A percentile compares a stretch with the other conserved stretches of the same genome.
These are phyloP conservation scores for Sporophila hypoxantha DNA, from an alignment of 2,113 vertebrate genomes.

Conservation along the genomic window DNA sequence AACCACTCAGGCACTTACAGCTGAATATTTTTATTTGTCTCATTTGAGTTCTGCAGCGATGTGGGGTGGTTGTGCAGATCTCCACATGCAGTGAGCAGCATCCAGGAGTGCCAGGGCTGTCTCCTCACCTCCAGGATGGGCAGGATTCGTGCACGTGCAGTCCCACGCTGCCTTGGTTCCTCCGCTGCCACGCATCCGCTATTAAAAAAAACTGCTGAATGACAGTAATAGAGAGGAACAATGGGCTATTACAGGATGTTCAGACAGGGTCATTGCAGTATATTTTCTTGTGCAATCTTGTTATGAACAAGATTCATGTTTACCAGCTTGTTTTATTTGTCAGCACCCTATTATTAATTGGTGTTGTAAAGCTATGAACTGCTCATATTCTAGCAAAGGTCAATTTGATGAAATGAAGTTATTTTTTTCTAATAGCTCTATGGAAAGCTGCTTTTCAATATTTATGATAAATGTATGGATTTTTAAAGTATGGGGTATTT, in stretches of 20 bases:
- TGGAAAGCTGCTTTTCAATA: not conserved
- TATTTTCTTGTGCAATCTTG: slow-evolving; percentile 48
- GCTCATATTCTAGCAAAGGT: not conserved
- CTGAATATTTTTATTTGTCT: not conserved
- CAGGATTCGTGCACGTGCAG: not conserved
- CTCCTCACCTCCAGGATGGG: not conserved
- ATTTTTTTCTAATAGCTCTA: not conserved
- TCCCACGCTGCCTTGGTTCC: not conserved
- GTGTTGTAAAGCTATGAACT: not conserved
- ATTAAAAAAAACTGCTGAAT: slow-evolving; percentile 36
- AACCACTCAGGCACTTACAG: not conserved
- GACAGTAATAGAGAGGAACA: slow-evolving; percentile 32
- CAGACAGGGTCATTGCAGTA: slow-evolving; percentile 39
- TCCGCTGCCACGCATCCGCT: slow-evolving; percentile 6
- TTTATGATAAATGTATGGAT: not conserved
- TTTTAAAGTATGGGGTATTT: not conserved
- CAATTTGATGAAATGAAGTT: not conserved
- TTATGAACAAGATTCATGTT: slow-evolving; percentile 5
- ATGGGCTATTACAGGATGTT: slow-evolving; percentile 47
- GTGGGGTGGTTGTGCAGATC: not conserved
- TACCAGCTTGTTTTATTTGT: slow-evolving; percentile 26
- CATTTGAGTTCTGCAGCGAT: not conserved
- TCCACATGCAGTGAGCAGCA: not conserved
- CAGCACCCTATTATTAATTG: not conserved
- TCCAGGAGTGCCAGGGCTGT: not conserved